Evolutionary conservation across 2,888 invertebrate genomes (phyloP).

Genomic region (Conus canariensis): DNA sequence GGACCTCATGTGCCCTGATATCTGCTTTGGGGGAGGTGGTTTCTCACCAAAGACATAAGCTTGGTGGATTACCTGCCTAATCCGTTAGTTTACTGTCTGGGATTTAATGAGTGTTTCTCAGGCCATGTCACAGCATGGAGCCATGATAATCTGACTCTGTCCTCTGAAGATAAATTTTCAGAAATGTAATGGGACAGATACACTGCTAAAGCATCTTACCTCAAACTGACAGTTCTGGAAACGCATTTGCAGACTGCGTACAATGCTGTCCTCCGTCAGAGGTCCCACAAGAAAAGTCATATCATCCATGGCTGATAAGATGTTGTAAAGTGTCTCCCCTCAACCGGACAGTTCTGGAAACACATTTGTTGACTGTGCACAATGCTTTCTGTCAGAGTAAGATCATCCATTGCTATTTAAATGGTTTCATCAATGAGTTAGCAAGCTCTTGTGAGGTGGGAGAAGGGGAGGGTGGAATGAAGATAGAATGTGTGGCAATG

Average conservation of each 20-base stretch:
- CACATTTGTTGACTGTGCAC: constrained; percentile 93
- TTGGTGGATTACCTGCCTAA: no score
- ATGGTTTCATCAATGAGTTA: background rate
- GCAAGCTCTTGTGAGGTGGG: background rate
- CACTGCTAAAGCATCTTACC: constrained; percentile 81
- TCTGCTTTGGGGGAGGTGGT: no score
- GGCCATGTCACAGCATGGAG: no score
- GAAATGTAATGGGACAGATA: no score
- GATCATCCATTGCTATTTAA: constrained; percentile 81
- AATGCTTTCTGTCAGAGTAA: constrained; percentile 95
- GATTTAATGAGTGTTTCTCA: no score
- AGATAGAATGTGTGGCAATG: background rate
- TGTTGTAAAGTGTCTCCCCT: constrained; percentile 83
- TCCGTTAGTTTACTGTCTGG: no score
- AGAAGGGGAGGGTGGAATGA: background rate
- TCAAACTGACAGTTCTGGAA: constrained; percentile 92
- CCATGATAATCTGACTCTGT: no score
- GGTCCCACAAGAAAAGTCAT: constrained; percentile 95
- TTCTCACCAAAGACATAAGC: no score
- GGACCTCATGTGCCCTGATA: no score
- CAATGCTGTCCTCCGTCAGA: constrained; percentile 95
- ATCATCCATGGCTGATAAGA: constrained; percentile 80
- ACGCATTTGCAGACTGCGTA: constrained; percentile 92
- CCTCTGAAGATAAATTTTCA: no score
- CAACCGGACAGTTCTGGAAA: constrained; percentile 91